Evolutionary conservation across 2,797 vertebrate species (phyloP).

Genomic region (Tokudaia muenninki): DNA sequence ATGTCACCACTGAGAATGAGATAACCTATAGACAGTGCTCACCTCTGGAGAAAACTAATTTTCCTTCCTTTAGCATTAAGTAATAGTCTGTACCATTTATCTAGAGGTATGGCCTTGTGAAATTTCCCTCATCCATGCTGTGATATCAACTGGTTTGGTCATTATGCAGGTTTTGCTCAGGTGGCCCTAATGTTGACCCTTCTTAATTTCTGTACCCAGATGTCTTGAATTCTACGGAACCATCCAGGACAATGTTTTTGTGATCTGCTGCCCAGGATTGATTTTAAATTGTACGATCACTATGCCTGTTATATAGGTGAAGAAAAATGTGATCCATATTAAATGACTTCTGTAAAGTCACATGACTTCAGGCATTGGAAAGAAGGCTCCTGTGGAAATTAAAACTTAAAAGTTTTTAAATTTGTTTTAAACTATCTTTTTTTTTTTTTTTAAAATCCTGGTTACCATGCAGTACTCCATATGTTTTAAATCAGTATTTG

Average conservation of each 20-base stretch:
- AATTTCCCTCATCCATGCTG: background rate
- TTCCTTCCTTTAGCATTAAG: background rate
- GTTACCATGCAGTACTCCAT: background rate
- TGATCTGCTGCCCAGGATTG: background rate
- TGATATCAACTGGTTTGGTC: background rate
- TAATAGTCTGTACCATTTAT: background rate
- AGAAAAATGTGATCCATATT: background rate
- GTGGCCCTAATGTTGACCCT: background rate
- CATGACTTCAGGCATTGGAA: background rate
- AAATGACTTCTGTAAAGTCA: background rate
- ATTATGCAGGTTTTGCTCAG: background rate
- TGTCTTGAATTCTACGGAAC: background rate
- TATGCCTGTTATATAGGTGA: background rate
- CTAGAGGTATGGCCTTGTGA: background rate
- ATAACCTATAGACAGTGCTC: background rate
- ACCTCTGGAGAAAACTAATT: background rate
- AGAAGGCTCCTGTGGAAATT: background rate
- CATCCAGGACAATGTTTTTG: background rate
- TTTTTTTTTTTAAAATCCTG: background rate
- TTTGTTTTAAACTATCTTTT: conserved; percentile 48
- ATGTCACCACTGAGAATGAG: background rate
- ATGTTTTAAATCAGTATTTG: conserved; percentile 52
- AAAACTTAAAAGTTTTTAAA: conserved; percentile 8
- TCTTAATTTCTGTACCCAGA: background rate
- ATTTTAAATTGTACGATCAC: background rate